Conservation (phyloP, 2,797 vertebrate genomes). For the Pseudochirops cupreus region DNA sequence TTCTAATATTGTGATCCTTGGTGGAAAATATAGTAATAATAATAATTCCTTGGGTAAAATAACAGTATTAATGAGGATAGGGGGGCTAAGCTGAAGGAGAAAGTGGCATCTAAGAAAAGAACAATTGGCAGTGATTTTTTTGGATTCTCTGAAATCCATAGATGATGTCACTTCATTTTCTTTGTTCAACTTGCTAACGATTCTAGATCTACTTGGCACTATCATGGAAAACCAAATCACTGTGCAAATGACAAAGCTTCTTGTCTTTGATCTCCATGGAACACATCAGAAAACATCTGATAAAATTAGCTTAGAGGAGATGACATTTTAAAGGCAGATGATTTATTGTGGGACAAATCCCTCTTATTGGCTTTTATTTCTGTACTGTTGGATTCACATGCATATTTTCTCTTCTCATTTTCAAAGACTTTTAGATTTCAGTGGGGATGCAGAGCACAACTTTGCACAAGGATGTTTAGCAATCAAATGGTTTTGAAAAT, state of each 20-base stretch:
- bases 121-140: slow-evolving; percentile 12
- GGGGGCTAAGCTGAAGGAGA: not conserved
- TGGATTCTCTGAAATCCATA: slow-evolving; percentile 27
- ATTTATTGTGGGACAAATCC: not conserved
- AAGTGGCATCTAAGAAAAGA: slow-evolving; percentile 19
- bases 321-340: slow-evolving; percentile 54
- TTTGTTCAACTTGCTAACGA: slow-evolving; percentile 32
- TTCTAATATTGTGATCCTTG: not conserved
- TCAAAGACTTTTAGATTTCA: slow-evolving; percentile 53
- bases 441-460: slow-evolving; percentile 36
- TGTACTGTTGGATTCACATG: slow-evolving; percentile 39
- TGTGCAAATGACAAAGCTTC: slow-evolving; percentile 21
- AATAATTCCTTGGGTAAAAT: slow-evolving; percentile 39
- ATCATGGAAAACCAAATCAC: not conserved
- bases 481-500: slow-evolving; percentile 57
- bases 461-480: slow-evolving; percentile 49
- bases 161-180: slow-evolving; percentile 6
- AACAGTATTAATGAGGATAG: slow-evolving; percentile 11
- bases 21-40: slow-evolving; percentile 20
- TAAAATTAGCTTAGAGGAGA: slow-evolving; percentile 56
- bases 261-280: slow-evolving; percentile 32
- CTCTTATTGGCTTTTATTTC: slow-evolving; percentile 39
- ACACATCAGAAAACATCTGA: slow-evolving; percentile 37
- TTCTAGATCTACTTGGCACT: slow-evolving; percentile 20
- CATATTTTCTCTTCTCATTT: not conserved